Percentiles rank a stretch among this genome's conserved stretches.
phyloP scores from a whole-genome alignment of 2,113 vertebrate genomes.

The Drymodes brunneopygia region DNA sequence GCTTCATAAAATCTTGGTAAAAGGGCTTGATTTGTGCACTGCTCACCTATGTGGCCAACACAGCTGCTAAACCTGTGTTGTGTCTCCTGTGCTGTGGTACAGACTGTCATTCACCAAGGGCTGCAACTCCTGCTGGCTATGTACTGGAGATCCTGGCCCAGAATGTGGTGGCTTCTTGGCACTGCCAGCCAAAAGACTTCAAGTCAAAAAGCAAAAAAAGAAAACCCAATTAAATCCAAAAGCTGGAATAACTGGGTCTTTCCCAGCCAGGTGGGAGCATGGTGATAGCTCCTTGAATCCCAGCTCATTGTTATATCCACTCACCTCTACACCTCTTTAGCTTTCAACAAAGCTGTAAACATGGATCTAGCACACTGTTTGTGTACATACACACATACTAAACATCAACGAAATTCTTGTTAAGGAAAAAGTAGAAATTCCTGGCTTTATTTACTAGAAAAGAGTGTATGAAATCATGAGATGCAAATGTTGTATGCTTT shows the following conservation, averaged over 20 bases:
- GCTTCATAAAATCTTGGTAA: not conserved
- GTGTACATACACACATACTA: not conserved
- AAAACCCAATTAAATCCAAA: not conserved
- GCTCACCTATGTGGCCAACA: fast-evolving
- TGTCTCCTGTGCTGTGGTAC: not conserved
- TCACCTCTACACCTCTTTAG: not conserved
- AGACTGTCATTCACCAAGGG: not conserved
- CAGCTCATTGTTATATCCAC: not conserved
- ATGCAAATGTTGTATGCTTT: not conserved
- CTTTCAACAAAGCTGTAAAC: not conserved
- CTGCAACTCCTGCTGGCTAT: not conserved
- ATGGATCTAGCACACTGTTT: not conserved
- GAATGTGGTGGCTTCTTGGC: not conserved
- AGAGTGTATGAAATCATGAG: not conserved
- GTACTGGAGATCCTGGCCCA: not conserved
- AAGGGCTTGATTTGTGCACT: not conserved
- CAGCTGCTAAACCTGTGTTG: not conserved
- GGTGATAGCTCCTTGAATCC: not conserved
- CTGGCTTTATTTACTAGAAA: not conserved
- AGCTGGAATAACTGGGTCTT: not conserved
- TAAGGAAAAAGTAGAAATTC: not conserved
- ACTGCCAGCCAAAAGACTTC: not conserved
- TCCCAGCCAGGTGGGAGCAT: not conserved
- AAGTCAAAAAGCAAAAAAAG: not conserved
- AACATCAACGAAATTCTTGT: not conserved